phyloP scores from a whole-genome alignment of 2,113 vertebrate species.

The Harpagus bidentatus region DNA sequence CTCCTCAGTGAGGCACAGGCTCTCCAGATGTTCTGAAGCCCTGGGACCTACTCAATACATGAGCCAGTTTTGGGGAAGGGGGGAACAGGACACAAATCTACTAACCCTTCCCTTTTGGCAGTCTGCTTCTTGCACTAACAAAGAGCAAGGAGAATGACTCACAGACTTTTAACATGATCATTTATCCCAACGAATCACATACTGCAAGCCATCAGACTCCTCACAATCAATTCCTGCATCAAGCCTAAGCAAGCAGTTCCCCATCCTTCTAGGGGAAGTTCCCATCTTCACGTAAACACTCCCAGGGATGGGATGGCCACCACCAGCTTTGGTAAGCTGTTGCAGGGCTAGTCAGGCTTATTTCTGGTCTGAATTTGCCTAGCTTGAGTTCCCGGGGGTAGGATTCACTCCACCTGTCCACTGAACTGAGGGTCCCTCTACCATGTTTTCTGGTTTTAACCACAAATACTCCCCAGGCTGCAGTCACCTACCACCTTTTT shows the following conservation, averaged over 20 bases:
- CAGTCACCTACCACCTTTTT: neutral
- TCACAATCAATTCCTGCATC: neutral
- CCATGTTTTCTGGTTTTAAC: neutral
- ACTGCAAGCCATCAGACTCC: neutral
- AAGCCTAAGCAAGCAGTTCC: neutral
- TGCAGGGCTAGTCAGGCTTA: neutral
- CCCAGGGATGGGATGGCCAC: neutral
- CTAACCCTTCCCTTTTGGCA: neutral
- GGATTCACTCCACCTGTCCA: neutral
- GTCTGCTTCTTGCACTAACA: neutral
- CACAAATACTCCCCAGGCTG: neutral
- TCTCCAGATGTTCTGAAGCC: neutral
- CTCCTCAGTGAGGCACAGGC: neutral
- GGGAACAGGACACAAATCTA: neutral
- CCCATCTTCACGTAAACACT: neutral
- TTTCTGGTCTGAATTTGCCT: neutral
- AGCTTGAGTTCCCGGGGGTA: neutral
- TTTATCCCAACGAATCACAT: neutral
- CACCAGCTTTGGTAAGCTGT: neutral
- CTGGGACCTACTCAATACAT: neutral
- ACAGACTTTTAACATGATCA: neutral
- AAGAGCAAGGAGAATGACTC: neutral
- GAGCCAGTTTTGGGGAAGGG: neutral
- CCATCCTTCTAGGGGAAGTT: neutral
- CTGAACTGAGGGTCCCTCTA: neutral